Evolutionary conservation across 2,797 vertebrate species (phyloP).

Genomic region (Rhyacichthys aspro): DNA sequence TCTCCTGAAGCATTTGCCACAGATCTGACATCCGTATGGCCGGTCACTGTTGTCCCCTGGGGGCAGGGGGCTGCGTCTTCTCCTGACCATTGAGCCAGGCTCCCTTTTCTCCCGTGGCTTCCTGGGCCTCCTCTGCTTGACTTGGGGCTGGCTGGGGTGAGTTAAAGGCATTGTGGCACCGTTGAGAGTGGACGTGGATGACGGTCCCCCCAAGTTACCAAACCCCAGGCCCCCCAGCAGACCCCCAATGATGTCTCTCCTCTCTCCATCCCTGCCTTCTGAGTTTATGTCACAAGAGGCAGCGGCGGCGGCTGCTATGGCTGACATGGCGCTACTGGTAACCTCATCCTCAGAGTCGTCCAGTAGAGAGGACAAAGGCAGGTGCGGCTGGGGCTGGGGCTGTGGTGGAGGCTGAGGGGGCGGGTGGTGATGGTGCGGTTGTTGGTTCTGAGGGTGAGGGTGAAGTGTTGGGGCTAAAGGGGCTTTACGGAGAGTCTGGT

Average conservation of each 20-base stretch:
- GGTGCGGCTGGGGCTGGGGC: constrained; percentile 71
- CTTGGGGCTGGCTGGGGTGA: constrained; percentile 74
- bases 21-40: constrained; percentile 82
- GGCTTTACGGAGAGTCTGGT: constrained; percentile 82
- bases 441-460: constrained; percentile 81
- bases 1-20: constrained; percentile 88
- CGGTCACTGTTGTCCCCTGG: constrained; percentile 77
- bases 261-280: constrained; percentile 77
- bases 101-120: constrained; percentile 80
- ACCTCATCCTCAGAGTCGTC: constrained; percentile 86
- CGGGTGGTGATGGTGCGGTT: constrained; percentile 66
- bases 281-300: constrained; percentile 81
- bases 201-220: constrained; percentile 74
- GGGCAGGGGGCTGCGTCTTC: constrained; percentile 71
- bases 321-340: constrained; percentile 85
- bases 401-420: constrained; percentile 62
- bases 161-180: constrained; percentile 81
- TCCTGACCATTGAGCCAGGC: constrained; percentile 62
- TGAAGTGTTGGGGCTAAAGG: constrained; percentile 84
- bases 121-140: constrained; percentile 72
- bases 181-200: constrained; percentile 75
- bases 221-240: constrained; percentile 83
- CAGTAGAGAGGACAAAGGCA: constrained; percentile 82
- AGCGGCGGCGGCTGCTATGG: constrained; percentile 82
- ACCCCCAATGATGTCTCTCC: constrained; percentile 84